Evolutionary conservation across 2,797 vertebrate genomes (phyloP), one percentile per base, ranked within the genome.

Genomic region (Borostomias antarcticus): DNA sequence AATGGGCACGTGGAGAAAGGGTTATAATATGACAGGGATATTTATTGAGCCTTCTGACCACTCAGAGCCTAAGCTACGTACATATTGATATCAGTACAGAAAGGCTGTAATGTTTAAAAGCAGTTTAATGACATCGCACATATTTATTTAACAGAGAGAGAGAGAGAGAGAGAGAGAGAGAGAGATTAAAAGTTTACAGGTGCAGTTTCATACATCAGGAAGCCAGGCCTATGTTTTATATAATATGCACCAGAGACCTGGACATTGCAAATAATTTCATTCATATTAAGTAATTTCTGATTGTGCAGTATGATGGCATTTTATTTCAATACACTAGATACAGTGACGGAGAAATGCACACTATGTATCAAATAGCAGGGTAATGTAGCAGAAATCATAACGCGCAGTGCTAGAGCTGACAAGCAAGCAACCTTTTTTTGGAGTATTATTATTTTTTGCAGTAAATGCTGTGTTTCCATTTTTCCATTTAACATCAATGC

Each of bases 81-180:
- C 40, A 45, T 45, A 45, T 8, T 5, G n/a, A 45, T 1, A 45
- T 45, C 13, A 17, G 17, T 30, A 45, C 6, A n/a, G n/a, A 66
- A 15, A 33, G 10, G 19, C 40, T 15, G 58, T 75, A 78, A 85
- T 85, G 77, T 83, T 85, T 85, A 81, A 82, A 85, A 85, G 83
- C 83, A 76, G 79, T 85, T 81, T 85, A 85, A 85, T 85, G 83
- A 81, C 77, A 78, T 82, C 65, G 80, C 82, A 82, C 82, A 81
- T 85, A 85, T 82, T 85, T 81, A 82, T 79, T 80, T 82, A 17
- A 43, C 11, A 40, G 40, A 43, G 40, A 43, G 15, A 43, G 35
- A 79, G 69, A 73, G 64, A 69, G 78, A 74, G 72, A 76, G 70
- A 69, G 70, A 17, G 15, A 48, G 45, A 48, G 19, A 48, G 45